Percentiles rank a stretch among this genome's conserved stretches.
phyloP scores from a whole-genome alignment of 1,140 invertebrate species.

The Hesperophylax magnus region DNA sequence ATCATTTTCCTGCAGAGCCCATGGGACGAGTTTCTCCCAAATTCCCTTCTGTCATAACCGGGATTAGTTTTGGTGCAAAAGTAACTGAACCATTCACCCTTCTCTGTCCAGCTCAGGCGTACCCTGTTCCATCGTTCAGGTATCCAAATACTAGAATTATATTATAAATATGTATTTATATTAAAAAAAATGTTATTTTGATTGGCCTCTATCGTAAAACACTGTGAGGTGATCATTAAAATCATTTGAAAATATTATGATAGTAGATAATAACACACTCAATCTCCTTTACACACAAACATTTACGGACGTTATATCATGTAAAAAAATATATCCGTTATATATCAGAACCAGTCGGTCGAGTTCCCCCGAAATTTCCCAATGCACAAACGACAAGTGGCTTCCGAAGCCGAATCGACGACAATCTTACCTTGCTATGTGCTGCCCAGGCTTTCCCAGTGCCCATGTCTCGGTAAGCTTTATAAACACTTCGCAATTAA shows the following conservation, averaged over 20 bases:
- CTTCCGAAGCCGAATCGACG: slow-evolving; percentile 54
- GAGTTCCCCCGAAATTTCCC: slow-evolving; percentile 77
- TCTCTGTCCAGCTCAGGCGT: slow-evolving; percentile 74
- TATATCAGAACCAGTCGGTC: slow-evolving; percentile 70
- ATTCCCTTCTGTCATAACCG: slow-evolving; percentile 75
- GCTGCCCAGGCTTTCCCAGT: slow-evolving; percentile 80
- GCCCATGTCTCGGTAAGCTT: slow-evolving; percentile 79
- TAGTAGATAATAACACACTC: no score
- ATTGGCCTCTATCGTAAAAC: no score
- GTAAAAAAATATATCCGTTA: neutral
- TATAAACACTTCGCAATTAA: no score
- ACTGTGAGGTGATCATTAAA: no score
- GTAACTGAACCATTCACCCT: slow-evolving; percentile 69
- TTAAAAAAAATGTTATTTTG: no score
- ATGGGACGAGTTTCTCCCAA: slow-evolving; percentile 79
- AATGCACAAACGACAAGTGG: slow-evolving; percentile 69
- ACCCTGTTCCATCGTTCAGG: slow-evolving; percentile 75
- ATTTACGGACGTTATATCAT: no score
- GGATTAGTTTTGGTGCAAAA: slow-evolving; percentile 73
- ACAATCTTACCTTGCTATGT: slow-evolving; percentile 73
- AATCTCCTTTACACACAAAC: no score
- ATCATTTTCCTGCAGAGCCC: slow-evolving; percentile 74
- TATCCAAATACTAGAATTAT: slow-evolving; percentile 62
- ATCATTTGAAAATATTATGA: no score
- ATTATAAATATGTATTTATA: neutral